Base-by-base conservation (phyloP, 2,113 vertebrate genomes). In the Dryoscopus gambensis region DNA sequence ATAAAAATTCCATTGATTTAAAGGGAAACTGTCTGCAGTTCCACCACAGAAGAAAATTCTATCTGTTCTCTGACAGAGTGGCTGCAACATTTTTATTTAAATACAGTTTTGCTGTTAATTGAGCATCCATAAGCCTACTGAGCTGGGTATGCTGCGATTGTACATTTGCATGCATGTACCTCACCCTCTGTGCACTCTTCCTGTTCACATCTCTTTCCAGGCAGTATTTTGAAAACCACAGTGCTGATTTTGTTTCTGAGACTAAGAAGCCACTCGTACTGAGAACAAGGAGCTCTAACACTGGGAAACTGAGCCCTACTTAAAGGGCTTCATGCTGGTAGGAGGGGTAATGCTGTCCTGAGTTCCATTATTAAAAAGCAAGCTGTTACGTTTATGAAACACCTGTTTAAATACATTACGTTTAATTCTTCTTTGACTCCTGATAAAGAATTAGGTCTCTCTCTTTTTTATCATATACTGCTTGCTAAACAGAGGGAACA, bases 221-320 rank as follows among this genome's bases (percentile, higher is more conserved):
- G 70, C 65, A 87, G 81, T 24, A 31, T 49, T 91, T 65, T 64
- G 78, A 79, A 89, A 95, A 68, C 52, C 81, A 68, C 82, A 91
- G 84, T 6, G 5, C 18, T 64, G 81, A 71, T 79, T 89, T 89
- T 93, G 57, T 94, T 91, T 59, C 39, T 69, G 53, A 90, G 47
- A 44, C 65, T 85, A 60, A 82, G 62, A 65, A 94, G 74, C 57
- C 46, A 56, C 82, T 83, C 13, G 1, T 50, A 9, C 56, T 28
- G 70, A 85, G 75, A 89, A 84, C 90, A 94, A 79, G 40, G 82
- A 94, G 85, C 57, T 49, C 70, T 85, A 90, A 80, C 82, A 85
- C 35, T 44, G 69, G 11, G 65, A 42, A 68, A 67, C 65, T 20
- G 59, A 82, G 53, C 56, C 73, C 49, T 85, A 0, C 33, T 90